Percentiles rank a stretch among this genome's conserved stretches.
Conservation (phyloP, 2,797 vertebrate species). For the Coracias cyanogaster region DNA sequence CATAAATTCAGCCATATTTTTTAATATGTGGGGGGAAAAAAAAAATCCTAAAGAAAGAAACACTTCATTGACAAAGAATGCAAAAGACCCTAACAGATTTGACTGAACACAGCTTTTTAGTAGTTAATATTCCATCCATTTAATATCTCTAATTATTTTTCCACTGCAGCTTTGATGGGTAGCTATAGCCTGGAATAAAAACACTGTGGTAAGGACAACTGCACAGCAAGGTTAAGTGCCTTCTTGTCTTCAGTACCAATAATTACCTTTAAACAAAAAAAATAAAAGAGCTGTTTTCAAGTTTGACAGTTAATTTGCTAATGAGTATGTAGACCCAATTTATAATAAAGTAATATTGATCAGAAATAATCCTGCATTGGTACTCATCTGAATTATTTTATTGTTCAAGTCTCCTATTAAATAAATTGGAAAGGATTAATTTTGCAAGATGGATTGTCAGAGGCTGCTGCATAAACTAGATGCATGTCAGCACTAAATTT, state of each 20-base stretch:
- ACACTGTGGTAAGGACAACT: slow-evolving; percentile 81
- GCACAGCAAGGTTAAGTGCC: slow-evolving; percentile 85
- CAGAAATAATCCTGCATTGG: slow-evolving; percentile 80
- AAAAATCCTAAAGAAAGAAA: background rate
- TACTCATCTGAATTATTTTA: slow-evolving; percentile 84
- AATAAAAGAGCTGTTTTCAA: slow-evolving; percentile 74
- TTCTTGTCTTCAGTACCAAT: slow-evolving; percentile 85
- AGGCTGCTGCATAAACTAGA: slow-evolving; percentile 84
- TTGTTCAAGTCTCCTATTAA: slow-evolving; percentile 85
- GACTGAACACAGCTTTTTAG: slow-evolving; percentile 60
- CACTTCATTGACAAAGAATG: background rate
- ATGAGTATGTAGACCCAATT: slow-evolving; percentile 83
- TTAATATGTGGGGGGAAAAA: background rate
- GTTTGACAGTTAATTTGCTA: slow-evolving; percentile 89
- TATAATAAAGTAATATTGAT: slow-evolving; percentile 85
- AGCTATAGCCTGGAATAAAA: slow-evolving; percentile 81
- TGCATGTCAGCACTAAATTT: slow-evolving; percentile 91
- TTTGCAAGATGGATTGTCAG: slow-evolving; percentile 86
- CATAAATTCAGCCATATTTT: background rate
- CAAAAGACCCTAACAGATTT: slow-evolving; percentile 21
- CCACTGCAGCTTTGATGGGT: slow-evolving; percentile 80
- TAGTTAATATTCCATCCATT: slow-evolving; percentile 79
- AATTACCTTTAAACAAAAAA: slow-evolving; percentile 84
- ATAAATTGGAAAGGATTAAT: slow-evolving; percentile 88
- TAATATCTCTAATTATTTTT: slow-evolving; percentile 85